Evolutionary conservation across 1,140 invertebrate genomes (phyloP), one percentile per base, ranked within the genome.

Genomic region (Anoplolepis gracilipes): DNA sequence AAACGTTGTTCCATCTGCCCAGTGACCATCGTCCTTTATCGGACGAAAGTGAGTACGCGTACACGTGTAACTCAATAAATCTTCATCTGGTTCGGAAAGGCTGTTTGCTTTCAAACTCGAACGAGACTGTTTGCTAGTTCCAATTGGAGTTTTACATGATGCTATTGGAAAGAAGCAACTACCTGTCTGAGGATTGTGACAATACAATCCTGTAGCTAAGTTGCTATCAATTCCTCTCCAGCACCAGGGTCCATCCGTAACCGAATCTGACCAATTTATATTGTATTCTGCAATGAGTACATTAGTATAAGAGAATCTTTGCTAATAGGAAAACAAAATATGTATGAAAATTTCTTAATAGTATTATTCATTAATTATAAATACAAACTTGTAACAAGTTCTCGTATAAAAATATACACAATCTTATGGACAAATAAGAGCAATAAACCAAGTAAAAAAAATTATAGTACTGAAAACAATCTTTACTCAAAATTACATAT

Each of bases 41-140:
- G 97, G 97, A 79, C 96, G 96, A 95, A 98, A 98, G 93, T 97
- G 97, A 67, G 97, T 97, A 65, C 96, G 96, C 75, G 97, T 97
- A 65, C 96, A 96, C 75, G 96, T 94, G 1, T 97, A 97, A 16
- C 96, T 97, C 33, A 97, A 94, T 70, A 97, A 93, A 93, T 97
- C 96, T 92, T 97, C 97, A 33, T 97, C 95, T 55, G 96, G 95
- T 69, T 95, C 94, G 67, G 92, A 90, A 91, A 92, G 72, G 84
- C 76, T 93, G 69, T 73, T 90, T 86, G 89, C 89, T 81, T 93
- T 89, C 69, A 84, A 73, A 79, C 85, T 87, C 75, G 90, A 89
- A 81, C 89, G 89, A 78, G 93, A 87, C 90, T 94, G 92, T 70
- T 93, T 94, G 46, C 82, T 73, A 85, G 84, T 89, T 73, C 90